Base-by-base conservation (phyloP, 53 echinoderm and acorn worm species). In the Pentamera pediparva region DNA sequence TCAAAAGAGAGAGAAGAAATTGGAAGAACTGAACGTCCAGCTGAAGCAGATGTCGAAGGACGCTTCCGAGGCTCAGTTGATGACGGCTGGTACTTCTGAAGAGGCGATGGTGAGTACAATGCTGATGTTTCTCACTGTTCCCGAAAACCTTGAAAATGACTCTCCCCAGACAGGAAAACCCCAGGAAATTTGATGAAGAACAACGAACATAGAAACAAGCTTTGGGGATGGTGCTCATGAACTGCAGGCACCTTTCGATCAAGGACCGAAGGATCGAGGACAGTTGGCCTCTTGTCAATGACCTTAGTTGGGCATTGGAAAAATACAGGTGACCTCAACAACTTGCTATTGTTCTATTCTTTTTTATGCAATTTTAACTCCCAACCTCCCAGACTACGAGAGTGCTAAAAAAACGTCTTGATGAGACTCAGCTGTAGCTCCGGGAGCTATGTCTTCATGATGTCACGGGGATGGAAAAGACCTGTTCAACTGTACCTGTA, bases 71-170 rank as follows among this genome's bases (percentile, higher is more conserved):
- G 96, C 96, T 2, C 85, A 91, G 0, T 79, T 82, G 47, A 88
- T 91, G 78, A 86, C 81, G 60, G 90, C 91, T 5, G 96, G 96
- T 34, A 96, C 96, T 26, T 96, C 96, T 11, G 86, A 91, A 52
- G 91, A 91, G 60, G 96, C 91, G 30, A 90, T 82, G 91, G 96
- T 96, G 65, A 83, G 88, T 65, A n/a, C n/a, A 3, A n/a, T n/a
- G n/a, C n/a, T n/a, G n/a, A n/a, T n/a, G n/a, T n/a, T n/a, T n/a
- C n/a, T n/a, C n/a, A n/a, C n/a, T n/a, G n/a, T n/a, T n/a, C n/a
- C n/a, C n/a, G n/a, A n/a, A n/a, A n/a, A n/a, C n/a, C n/a, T n/a
- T n/a, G n/a, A n/a, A n/a, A n/a, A n/a, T n/a, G n/a, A n/a, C n/a
- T n/a, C n/a, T n/a, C n/a, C n/a, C n/a, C n/a, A n/a, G n/a, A 53